Conservation (phyloP, 2,888 invertebrate genomes). For the Phortica magna region DNA sequence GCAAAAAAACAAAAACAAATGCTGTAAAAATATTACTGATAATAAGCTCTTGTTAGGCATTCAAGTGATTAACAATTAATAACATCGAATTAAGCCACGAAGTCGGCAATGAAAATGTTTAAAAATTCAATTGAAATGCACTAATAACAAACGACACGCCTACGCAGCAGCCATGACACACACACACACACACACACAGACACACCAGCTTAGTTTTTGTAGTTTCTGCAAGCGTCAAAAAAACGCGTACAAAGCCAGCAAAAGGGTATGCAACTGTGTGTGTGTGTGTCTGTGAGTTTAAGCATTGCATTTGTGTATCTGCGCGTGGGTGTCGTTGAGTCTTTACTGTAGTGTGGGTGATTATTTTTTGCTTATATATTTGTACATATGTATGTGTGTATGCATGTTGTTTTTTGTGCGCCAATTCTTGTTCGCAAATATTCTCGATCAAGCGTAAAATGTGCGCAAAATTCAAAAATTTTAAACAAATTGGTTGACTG, state of each 20-base stretch:
- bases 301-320: not conserved
- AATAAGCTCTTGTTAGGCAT: not conserved
- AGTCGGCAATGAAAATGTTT: not conserved
- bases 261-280: not conserved
- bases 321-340: not conserved
- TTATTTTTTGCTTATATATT: not conserved
- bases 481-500: constrained; percentile 43
- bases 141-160: not conserved
- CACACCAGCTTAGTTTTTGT: constrained; percentile 11
- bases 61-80: not conserved
- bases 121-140: not conserved
- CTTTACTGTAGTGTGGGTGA: not conserved
- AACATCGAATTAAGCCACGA: not conserved
- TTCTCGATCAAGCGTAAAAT: constrained; percentile 76
- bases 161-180: not conserved
- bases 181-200: no score
- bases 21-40: not conserved
- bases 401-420: not conserved
- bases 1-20: not conserved
- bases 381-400: not conserved
- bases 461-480: constrained; percentile 74
- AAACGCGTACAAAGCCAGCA: not conserved
- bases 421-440: constrained; percentile 51
- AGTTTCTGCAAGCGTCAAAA: not conserved
- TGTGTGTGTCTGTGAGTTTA: constrained; percentile 10